These are phyloP conservation scores for Metacarcinus magister DNA, from an alignment of 2,888 invertebrate species.

Conservation along the genomic window DNA sequence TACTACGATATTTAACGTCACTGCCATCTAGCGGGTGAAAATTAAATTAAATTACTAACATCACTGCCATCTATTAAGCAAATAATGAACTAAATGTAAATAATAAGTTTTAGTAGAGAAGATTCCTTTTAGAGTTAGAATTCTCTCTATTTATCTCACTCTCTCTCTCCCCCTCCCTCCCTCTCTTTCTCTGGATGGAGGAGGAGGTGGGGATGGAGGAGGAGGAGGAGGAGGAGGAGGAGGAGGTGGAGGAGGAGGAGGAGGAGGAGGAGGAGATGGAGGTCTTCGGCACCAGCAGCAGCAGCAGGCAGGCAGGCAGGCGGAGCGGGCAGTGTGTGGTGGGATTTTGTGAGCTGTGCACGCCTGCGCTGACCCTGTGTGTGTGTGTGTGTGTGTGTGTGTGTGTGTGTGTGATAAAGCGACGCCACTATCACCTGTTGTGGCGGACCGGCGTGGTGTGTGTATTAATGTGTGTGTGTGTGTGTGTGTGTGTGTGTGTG, in stretches of 20 bases:
- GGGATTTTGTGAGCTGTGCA: neutral
- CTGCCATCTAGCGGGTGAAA: too few relatives aligned
- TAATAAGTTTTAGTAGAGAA: too few relatives aligned
- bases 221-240: neutral
- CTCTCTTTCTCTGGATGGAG: too few relatives aligned
- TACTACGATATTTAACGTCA: too few relatives aligned
- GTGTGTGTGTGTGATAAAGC: neutral
- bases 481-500: neutral
- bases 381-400: constrained; percentile 17
- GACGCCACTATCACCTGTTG: neutral
- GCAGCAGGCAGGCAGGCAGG: neutral
- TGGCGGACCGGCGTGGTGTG: neutral
- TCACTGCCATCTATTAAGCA: too few relatives aligned
- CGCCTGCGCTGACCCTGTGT: neutral
- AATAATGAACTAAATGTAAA: too few relatives aligned
- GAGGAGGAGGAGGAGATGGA: neutral
- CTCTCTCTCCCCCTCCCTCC: too few relatives aligned
- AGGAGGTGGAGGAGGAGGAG: constrained; percentile 28
- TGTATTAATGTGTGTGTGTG: neutral
- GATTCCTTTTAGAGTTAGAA: too few relatives aligned
- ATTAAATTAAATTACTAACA: too few relatives aligned
- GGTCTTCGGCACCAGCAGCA: neutral
- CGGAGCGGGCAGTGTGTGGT: neutral
- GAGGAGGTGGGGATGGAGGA: neutral
- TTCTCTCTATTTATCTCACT: too few relatives aligned